phyloP scores from a whole-genome alignment of 2,113 vertebrate genomes.

The Anas platyrhynchos region DNA sequence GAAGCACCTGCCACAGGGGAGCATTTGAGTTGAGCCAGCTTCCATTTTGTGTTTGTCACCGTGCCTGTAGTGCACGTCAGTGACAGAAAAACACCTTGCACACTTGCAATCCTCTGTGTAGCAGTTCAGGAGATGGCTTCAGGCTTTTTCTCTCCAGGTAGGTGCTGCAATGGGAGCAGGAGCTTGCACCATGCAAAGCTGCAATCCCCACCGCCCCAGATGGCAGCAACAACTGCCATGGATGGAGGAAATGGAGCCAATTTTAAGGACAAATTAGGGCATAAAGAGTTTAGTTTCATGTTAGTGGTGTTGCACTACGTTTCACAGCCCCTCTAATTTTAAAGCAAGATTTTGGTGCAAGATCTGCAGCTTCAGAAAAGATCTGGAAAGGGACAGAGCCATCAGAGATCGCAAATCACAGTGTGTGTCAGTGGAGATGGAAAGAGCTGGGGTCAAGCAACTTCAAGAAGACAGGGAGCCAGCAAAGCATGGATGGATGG shows the following conservation, averaged over 20 bases:
- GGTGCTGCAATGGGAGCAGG: not conserved
- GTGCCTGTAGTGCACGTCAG: not conserved
- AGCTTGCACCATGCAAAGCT: not conserved
- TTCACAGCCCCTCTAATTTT: not conserved
- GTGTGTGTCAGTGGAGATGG: not conserved
- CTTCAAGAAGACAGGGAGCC: not conserved
- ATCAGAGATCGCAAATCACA: not conserved
- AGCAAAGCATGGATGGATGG: not conserved
- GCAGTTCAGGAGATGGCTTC: constrained; percentile 44
- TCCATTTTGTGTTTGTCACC: constrained; percentile 37
- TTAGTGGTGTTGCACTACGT: not conserved
- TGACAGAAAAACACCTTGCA: not conserved
- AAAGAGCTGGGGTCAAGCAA: not conserved
- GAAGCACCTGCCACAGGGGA: constrained; percentile 44
- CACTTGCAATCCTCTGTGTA: constrained; percentile 10
- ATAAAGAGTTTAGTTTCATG: not conserved
- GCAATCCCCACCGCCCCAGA: not conserved
- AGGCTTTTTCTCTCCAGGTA: not conserved
- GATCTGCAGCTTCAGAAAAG: not conserved
- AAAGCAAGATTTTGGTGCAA: not conserved
- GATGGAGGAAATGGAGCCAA: not conserved
- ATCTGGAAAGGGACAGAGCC: not conserved
- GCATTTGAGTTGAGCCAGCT: constrained; percentile 60
- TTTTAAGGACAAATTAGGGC: not conserved
- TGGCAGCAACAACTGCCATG: not conserved